Base-by-base conservation (phyloP, 2,113 vertebrate genomes). In the Nannobrachium achirus region DNA sequence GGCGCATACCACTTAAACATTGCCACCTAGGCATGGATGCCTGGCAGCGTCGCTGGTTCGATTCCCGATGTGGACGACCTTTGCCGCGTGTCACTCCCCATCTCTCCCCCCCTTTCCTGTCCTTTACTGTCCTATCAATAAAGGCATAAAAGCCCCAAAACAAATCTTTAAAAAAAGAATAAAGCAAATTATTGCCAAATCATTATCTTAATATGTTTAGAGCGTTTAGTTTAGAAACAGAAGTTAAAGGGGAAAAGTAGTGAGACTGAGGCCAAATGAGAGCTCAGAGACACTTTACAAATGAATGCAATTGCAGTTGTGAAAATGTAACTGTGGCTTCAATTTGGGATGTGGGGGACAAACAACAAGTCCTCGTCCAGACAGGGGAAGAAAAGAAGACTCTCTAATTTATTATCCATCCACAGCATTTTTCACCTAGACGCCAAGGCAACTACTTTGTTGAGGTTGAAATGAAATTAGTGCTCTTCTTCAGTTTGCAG, bases 381-480 rank as follows among this genome's bases (percentile, higher is more conserved):
- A 20, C 80, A 78, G 86, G 79, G 88, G 79, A 75, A 92, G 91
- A 82, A 83, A 84, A 69, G 63, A 58, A 51, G 77, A 69, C 91
- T 92, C 90, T 94, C 92, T 95, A 94, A 97, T 97, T 97, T 95
- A 97, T 97, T 95, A 95, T 93, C 93, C 94, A 96, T 94, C 94
- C 92, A 79, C 90, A 82, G 94, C 94, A 96, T 97, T 95, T 97
- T 94, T 91, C 94, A 94, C 93, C 92, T 87, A 82, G 94, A 96
- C 94, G 93, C 95, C 95, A 93, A 89, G 95, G 96, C 96, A 96
- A 98, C 96, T 94, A 94, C 91, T 91, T 89, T 90, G 93, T 94
- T 61, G 42, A 51, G 77, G 62, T 66, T 80, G 63, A 91, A 89
- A 88, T 90, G 76, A 90, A 91, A 91, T 91, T 83, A 87, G 76